Evolutionary conservation across 2,888 invertebrate genomes (phyloP), one percentile per base, ranked within the genome.

Genomic region (Lasioglossum leucozonium): DNA sequence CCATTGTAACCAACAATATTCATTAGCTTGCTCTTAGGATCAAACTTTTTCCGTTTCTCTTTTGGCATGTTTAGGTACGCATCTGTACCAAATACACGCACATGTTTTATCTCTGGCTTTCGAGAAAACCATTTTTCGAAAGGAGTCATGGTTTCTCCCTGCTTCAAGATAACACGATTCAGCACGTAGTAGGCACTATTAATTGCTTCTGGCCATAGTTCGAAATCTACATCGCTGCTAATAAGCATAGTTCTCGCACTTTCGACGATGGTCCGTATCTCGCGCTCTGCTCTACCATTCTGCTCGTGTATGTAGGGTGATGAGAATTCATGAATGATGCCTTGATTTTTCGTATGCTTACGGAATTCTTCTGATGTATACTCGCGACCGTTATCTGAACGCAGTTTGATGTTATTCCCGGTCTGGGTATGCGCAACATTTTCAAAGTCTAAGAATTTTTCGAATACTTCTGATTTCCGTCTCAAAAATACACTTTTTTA

Each of bases 251-350:
- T 87, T 58, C 92, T 82, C 10, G 89, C 88, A 78, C 90, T 91
- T 40, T 93, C 91, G 4, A 91, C 72, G 2, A 92, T 62, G 13
- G 91, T 91, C 37, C 91, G 44, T 26, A 92, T 92, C n/a, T 90
- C 86, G n/a, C 91, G 81, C 74, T 92, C 91, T 11, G 89, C 83
- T 71, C 86, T 84, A 6, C 92, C 92, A 77, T 91, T 91, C 42
- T 90, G 90, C 71, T 92, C 86, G 8, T 91, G 91, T 80, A 80
- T 89, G 71, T 90, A 86, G 11, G 89, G 82, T 5, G 90, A 79
- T 42, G 91, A 90, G 55, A 81, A 87, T 72, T 90, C 81, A 69
- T 88, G 78, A n/a, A 82, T 44, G 34, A 91, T 91, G 0, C 90
- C 91, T 72, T 30, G 34, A 1, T 62, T 37, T 16, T 85, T 44